Base-by-base conservation (phyloP, 2,113 vertebrate species). In the Falcunculus frontatus region DNA sequence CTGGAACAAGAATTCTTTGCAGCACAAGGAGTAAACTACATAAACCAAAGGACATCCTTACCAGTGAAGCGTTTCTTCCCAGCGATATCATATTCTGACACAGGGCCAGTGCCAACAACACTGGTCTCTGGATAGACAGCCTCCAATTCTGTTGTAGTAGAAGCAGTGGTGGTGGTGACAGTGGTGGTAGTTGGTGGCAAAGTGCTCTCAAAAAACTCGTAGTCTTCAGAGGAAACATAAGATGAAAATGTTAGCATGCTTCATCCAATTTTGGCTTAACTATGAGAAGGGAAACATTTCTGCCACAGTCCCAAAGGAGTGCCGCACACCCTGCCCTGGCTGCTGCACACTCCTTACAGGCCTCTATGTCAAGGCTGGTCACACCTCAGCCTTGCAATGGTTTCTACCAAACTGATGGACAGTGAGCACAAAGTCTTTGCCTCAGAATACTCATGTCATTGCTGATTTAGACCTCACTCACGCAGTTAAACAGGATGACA, bases 61-160 rank as follows among this genome's bases (percentile, higher is more conserved):
- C 99, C 99, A 97, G 98, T 98, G 97, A 99, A 99, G 57, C 99
- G 98, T 63, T 98, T 99, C 96, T 98, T 99, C 90, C 99, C 99
- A 70, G 98, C 97, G 50, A 98, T 97, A 93, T 99, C 99, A 62
- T 98, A 98, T 95, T 98, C 98, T 13, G 98, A 98, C 59, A 98
- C 90, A 18, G 99, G 99, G 32, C 98, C 97, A 8, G 97, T 98
- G 89, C 98, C 98, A 68, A 95, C 83, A 13, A 97, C 68, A 67
- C 97, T 97, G 8, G 91, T 97, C 46, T 98, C 98, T 1, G 96
- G 95, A 19, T 97, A 95, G 60, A 76, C 23, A 67, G 44, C 65
- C 25, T 94, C 93, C 0, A 33, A 59, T 22, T 83, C 56, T 39
- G 84, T 55, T 0, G 53, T 94, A 0, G 87, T 94, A 47, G 93